Conservation (phyloP, 2,797 vertebrate genomes). For the Menidia menidia region DNA sequence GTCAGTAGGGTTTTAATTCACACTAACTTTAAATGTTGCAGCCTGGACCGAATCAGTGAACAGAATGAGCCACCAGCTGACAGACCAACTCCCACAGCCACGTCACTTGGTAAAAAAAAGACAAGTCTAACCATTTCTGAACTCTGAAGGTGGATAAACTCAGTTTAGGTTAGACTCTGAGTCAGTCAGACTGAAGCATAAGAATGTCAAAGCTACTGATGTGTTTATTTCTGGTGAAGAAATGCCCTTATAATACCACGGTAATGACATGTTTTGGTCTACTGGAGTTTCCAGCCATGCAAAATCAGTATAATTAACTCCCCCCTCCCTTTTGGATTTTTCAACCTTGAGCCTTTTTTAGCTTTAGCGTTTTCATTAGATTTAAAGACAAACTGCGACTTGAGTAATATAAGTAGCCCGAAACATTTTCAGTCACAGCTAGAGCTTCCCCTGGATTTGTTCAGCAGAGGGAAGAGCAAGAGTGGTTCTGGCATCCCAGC, state of each 20-base stretch:
- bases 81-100: not conserved
- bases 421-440: slow-evolving; percentile 11
- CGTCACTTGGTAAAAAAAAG: not conserved
- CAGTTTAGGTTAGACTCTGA: slow-evolving; percentile 21
- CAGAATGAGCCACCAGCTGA: accelerated
- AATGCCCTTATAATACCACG: slow-evolving; percentile 40
- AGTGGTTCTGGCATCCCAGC: slow-evolving; percentile 57
- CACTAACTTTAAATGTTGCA: not conserved
- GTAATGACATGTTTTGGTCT: slow-evolving; percentile 70
- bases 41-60: slow-evolving; percentile 1
- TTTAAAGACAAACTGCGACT: not conserved
- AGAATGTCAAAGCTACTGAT: slow-evolving; percentile 64
- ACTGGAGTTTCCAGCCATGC: slow-evolving; percentile 46
- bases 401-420: not conserved
- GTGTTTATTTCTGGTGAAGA: slow-evolving; percentile 60
- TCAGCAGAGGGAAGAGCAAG: slow-evolving; percentile 46
- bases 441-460: slow-evolving; percentile 18
- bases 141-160: slow-evolving; percentile 3
- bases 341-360: slow-evolving; percentile 13
- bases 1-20: not conserved
- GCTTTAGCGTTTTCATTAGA: slow-evolving; percentile 12
- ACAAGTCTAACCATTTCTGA: not conserved
- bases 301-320: slow-evolving; percentile 62
- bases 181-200: slow-evolving; percentile 36
- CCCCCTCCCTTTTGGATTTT: slow-evolving; percentile 38